Percentiles rank a stretch among this genome's conserved stretches.
Evolutionary conservation across 2,113 vertebrate species (phyloP).

Genomic region (Nesoenas mayeri): DNA sequence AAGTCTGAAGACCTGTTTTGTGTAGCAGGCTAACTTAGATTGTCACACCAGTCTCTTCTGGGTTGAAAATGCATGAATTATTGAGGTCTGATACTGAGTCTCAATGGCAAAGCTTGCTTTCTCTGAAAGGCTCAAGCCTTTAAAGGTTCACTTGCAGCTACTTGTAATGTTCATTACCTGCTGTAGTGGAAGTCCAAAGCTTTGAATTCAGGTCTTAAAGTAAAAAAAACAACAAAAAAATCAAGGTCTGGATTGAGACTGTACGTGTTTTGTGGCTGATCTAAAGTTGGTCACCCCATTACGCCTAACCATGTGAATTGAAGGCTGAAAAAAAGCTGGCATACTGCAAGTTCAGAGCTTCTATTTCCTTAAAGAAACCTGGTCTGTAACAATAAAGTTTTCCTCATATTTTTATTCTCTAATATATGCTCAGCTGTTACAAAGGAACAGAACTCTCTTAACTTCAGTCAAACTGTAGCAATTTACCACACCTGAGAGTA

Average conservation of each 20-base stretch:
- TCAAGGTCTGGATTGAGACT: neutral
- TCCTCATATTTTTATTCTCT: neutral
- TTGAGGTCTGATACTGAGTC: neutral
- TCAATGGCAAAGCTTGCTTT: neutral
- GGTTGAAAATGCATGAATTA: slow-evolving; percentile 40
- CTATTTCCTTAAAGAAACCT: neutral
- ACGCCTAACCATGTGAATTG: neutral
- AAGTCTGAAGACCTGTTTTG: neutral
- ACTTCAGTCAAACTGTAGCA: neutral
- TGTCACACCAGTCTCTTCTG: neutral
- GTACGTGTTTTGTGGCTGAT: neutral
- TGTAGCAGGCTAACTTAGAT: neutral
- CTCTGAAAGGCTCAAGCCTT: neutral
- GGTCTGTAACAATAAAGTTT: neutral
- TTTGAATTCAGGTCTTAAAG: neutral
- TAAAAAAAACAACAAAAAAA: neutral
- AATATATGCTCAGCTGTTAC: neutral
- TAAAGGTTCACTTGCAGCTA: slow-evolving; percentile 16
- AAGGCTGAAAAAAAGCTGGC: neutral
- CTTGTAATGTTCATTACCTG: slow-evolving; percentile 12
- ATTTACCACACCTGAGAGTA: neutral
- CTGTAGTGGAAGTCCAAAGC: neutral
- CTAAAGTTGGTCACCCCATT: neutral
- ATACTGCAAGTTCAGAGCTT: neutral
- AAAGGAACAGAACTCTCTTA: neutral